Percentiles rank a stretch among this genome's conserved stretches.
These are phyloP conservation scores for Augiades crinisus DNA, from an alignment of 2,888 invertebrate species.

Conservation along the genomic window DNA sequence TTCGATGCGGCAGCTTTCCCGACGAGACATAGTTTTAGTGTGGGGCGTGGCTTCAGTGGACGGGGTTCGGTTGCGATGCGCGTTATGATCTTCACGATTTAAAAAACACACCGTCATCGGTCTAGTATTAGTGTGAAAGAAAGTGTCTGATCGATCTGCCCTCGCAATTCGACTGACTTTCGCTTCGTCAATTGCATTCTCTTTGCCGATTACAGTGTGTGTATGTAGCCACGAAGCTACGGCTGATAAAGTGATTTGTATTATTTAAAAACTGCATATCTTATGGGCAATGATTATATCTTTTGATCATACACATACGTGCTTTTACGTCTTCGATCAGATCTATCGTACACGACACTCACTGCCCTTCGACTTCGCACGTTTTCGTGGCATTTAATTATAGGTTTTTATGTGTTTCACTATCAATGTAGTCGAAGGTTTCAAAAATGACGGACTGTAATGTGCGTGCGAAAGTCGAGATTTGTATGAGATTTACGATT, in stretches of 20 bases:
- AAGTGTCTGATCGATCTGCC: not conserved
- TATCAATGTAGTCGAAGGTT: not conserved
- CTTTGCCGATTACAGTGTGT: not conserved
- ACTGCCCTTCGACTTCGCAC: slow-evolving; percentile 48
- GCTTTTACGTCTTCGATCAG: slow-evolving; percentile 35
- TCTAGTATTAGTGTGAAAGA: not conserved
- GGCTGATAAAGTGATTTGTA: slow-evolving; percentile 30
- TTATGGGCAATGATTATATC: slow-evolving; percentile 14
- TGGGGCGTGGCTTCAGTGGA: not conserved
- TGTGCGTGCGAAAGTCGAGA: not conserved
- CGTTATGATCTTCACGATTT: not conserved
- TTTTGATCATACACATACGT: slow-evolving; percentile 26
- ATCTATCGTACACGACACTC: slow-evolving; percentile 43
- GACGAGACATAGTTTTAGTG: not conserved
- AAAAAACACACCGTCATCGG: not conserved
- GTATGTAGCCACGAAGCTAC: slow-evolving; percentile 22
- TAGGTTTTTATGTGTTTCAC: not conserved
- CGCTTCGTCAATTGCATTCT: not conserved
- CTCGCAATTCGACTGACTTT: too few species aligned
- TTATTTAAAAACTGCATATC: slow-evolving; percentile 22
- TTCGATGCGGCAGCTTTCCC: not conserved
- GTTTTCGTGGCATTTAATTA: slow-evolving; percentile 21
- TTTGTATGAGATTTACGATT: not conserved
- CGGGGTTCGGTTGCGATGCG: not conserved
- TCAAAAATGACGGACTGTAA: not conserved